These are phyloP conservation scores for Girardinus metallicus DNA, from an alignment of 2,797 vertebrate species.

Conservation along the genomic window DNA sequence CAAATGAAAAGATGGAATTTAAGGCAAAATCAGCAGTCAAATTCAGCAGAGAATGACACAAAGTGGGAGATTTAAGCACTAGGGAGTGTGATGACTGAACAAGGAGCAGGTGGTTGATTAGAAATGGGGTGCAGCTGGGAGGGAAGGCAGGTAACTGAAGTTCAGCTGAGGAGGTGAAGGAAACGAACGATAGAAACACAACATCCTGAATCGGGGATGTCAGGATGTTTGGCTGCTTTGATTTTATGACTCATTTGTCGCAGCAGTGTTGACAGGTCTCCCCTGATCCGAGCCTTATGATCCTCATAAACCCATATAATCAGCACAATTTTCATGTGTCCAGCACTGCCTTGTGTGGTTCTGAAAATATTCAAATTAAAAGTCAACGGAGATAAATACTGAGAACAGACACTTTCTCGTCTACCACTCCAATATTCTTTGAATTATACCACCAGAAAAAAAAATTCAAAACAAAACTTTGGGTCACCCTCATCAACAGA, in stretches of 20 bases:
- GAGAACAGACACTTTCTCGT: conserved; percentile 42
- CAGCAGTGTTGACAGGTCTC: conserved; percentile 55
- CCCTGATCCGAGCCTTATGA: conserved; percentile 51
- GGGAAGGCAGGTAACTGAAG: neutral
- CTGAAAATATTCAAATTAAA: neutral
- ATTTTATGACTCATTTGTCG: conserved; percentile 52
- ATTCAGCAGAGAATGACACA: neutral
- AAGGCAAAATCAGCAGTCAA: neutral
- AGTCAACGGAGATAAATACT: conserved; percentile 2
- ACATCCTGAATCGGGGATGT: neutral
- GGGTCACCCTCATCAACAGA: conserved; percentile 66
- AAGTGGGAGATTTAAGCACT: neutral
- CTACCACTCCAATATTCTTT: conserved; percentile 22
- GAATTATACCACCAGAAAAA: conserved; percentile 8
- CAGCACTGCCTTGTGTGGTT: neutral
- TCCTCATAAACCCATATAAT: conserved; percentile 47
- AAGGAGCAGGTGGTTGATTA: neutral
- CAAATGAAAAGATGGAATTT: neutral
- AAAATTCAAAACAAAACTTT: conserved; percentile 63
- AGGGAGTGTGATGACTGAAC: neutral
- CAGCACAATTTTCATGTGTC: conserved; percentile 11
- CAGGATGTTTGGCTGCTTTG: too few species aligned
- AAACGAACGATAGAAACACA: neutral
- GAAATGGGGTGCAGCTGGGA: neutral
- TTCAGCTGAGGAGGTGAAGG: neutral